phyloP scores from a whole-genome alignment of 2,888 invertebrate genomes.

The Apotomis capreana region DNA sequence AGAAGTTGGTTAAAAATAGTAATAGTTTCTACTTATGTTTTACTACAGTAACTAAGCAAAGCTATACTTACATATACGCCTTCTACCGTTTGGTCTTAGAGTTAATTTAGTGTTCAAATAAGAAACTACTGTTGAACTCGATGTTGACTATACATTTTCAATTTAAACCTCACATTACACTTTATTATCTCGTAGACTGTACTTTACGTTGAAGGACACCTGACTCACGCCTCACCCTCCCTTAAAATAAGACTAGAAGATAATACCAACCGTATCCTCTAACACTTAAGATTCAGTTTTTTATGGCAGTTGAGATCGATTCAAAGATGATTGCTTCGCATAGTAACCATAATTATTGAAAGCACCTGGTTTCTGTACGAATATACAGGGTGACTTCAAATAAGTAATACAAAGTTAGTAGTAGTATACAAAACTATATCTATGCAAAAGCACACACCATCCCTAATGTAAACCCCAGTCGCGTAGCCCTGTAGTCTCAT shows the following conservation, averaged over 20 bases:
- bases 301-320: not conserved
- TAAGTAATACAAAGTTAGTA: too few species aligned
- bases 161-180: slow-evolving; percentile 4
- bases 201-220: slow-evolving; percentile 17
- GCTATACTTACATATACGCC: too few species aligned
- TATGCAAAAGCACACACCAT: too few species aligned
- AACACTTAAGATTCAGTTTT: not conserved
- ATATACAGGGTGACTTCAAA: not conserved
- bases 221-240: slow-evolving; percentile 12
- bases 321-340: slow-evolving; percentile 21
- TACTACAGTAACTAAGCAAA: too few species aligned
- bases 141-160: not conserved
- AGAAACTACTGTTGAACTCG: not conserved
- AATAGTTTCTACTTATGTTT: too few species aligned
- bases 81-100: too few species aligned
- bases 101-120: too few species aligned
- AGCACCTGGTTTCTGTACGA: slow-evolving; percentile 26
- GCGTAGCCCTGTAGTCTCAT: too few species aligned
- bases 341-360: slow-evolving; percentile 31
- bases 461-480: too few species aligned
- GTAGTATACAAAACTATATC: too few species aligned
- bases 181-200: slow-evolving; percentile 10
- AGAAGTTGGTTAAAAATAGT: too few species aligned
- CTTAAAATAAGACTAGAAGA: not conserved
- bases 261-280: not conserved